Base-by-base conservation (phyloP, 2,113 vertebrate species). In the Machaerirhynchus nigripectus region DNA sequence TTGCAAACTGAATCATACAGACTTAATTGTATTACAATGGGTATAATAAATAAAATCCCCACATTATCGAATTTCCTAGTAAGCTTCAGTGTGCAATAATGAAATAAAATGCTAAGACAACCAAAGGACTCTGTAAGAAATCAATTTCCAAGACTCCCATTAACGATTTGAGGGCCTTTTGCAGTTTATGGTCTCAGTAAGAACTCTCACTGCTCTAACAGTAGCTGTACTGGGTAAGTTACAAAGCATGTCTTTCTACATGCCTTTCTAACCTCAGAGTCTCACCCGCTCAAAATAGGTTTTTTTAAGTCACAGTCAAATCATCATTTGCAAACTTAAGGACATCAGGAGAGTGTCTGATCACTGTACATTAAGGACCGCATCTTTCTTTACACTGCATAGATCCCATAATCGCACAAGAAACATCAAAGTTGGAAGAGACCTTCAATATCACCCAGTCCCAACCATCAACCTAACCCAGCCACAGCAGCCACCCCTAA, bases 101-200 rank as follows among this genome's bases (percentile, higher is more conserved):
- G 22, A 76, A 88, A 90, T 53, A 90, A 83, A 93, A 83, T 44
- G 21, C 61, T 49, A 73, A 76, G 67, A 63, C 2, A 8, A 92
- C 75, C 39, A 78, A 87, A 89, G 26, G 57, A 93, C 76, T 64
- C 67, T 67, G 37, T 27, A 86, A 88, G n/a, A 81, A 80, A 71
- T 73, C 50, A 11, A 89, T 49, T 68, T 81, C n/a, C 37, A 81
- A 65, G 24, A 44, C 52, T 60, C 46, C 28, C 35, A 49, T 28
- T 14, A 67, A 19, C 24, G 74, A 57, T 67, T 77, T 57, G 30
- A 63, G 39, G 50, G 44, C 11, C 11, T 71, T 67, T 67, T 80
- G 44, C 13, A 42, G 47, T 50, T 83, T 13, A 33, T 26, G 79
- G 8, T 55, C 33, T 80, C 17, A 71, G 47, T 11, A 85, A 74